Conservation (phyloP, 2,797 vertebrate genomes). For the Acipenser oxyrinchus region DNA sequence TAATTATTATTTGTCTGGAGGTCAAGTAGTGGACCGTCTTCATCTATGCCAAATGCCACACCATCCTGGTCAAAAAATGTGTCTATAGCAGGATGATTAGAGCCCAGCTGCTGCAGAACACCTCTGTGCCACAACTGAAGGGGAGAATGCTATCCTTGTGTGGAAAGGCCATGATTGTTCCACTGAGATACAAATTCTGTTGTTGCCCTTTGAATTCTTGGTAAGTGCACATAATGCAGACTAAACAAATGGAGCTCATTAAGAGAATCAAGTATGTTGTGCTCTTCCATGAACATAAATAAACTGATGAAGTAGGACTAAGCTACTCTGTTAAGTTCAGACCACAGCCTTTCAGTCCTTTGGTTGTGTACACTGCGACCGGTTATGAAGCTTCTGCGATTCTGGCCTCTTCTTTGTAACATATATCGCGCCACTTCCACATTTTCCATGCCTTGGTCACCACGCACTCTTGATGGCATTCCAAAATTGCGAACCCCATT, state of each 20-base stretch:
- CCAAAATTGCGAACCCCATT: no score
- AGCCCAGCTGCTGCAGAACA: slow-evolving; percentile 9
- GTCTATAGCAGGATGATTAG: neutral
- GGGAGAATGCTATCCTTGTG: slow-evolving; percentile 8
- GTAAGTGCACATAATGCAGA: slow-evolving; percentile 8
- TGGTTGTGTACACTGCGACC: no score
- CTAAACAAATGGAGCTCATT: slow-evolving; percentile 6
- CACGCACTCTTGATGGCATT: no score
- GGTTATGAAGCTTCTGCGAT: no score
- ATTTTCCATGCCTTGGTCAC: no score
- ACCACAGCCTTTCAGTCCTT: no score
- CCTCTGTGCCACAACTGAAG: slow-evolving; percentile 9
- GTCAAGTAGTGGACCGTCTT: neutral
- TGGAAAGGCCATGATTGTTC: slow-evolving; percentile 15
- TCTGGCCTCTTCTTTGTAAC: no score
- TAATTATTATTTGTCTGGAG: slow-evolving; percentile 6
- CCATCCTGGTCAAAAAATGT: neutral
- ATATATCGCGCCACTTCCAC: no score
- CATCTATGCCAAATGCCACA: neutral
- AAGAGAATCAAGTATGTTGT: no score
- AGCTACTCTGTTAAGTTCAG: no score
- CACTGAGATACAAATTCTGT: slow-evolving; percentile 8
- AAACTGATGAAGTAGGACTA: no score
- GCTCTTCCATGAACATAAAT: no score
- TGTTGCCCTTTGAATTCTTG: neutral